Percentiles rank a stretch among this genome's conserved stretches.
phyloP scores from a whole-genome alignment of 2,113 vertebrate species.

The Scopus umbretta region DNA sequence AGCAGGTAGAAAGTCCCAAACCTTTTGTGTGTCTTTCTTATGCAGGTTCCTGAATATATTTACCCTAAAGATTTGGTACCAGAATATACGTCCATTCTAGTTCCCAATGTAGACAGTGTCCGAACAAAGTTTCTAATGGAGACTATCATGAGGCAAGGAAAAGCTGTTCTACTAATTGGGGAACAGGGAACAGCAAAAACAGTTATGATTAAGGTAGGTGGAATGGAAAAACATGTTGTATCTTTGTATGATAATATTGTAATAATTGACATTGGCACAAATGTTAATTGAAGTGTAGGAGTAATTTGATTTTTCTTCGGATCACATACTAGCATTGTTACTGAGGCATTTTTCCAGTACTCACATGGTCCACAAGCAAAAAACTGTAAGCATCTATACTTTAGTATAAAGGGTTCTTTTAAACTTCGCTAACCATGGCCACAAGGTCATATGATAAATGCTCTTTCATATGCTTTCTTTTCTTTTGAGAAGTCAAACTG shows the following conservation, averaged over 20 bases:
- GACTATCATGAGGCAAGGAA: slow-evolving; percentile 78
- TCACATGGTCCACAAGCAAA: background rate
- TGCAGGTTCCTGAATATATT: slow-evolving; percentile 80
- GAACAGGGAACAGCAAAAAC: slow-evolving; percentile 87
- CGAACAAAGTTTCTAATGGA: slow-evolving; percentile 80
- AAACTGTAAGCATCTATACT: fast-evolving
- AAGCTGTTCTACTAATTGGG: slow-evolving; percentile 81
- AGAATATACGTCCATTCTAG: slow-evolving; percentile 81
- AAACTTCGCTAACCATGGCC: background rate
- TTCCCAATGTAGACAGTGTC: slow-evolving; percentile 85
- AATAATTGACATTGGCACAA: background rate
- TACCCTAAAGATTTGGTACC: slow-evolving; percentile 79
- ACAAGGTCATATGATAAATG: background rate
- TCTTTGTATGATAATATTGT: background rate
- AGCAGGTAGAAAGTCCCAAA: background rate
- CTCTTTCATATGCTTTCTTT: background rate
- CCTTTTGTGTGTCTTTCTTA: background rate
- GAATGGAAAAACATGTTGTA: background rate
- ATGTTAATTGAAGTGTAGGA: background rate
- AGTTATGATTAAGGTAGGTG: slow-evolving; percentile 81
- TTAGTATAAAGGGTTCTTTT: background rate
- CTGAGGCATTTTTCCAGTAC: background rate
- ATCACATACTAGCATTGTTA: background rate
- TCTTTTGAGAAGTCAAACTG: background rate
- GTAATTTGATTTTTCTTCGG: background rate